Conservation (phyloP, 53 echinoderm and acorn worm genomes). For the Astropecten irregularis region DNA sequence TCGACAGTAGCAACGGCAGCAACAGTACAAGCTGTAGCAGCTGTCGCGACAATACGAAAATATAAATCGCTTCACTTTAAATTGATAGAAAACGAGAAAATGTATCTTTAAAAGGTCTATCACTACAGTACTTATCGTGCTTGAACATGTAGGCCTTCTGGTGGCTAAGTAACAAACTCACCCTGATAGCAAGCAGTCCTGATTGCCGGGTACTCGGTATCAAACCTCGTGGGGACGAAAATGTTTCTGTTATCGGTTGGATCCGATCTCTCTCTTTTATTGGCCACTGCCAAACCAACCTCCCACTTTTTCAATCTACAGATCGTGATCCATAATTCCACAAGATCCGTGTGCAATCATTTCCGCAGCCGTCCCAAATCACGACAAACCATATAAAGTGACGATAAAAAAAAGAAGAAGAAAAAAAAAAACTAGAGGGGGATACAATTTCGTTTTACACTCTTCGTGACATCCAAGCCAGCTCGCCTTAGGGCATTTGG, state of each 20-base stretch:
- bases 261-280: neutral
- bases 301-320: neutral
- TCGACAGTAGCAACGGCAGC: too few relatives aligned
- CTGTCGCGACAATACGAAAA: too few relatives aligned
- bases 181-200: neutral
- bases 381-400: neutral
- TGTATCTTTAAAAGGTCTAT: too few relatives aligned
- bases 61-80: too few relatives aligned
- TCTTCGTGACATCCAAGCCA: too few relatives aligned
- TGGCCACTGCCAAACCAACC: neutral
- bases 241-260: neutral
- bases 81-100: too few relatives aligned
- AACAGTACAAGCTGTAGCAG: too few relatives aligned
- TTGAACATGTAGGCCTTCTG: too few relatives aligned
- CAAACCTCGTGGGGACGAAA: neutral
- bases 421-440: too few relatives aligned
- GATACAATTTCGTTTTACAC: neutral
- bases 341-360: neutral
- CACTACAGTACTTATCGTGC: too few relatives aligned
- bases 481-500: too few relatives aligned
- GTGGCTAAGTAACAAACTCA: slow-evolving; percentile 8
- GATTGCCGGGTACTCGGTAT: neutral
- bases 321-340: slow-evolving; percentile 4
- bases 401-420: too few relatives aligned
- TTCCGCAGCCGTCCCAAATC: neutral